phyloP scores from a whole-genome alignment of 2,888 invertebrate genomes.

The Gonocerus acuteangulatus region DNA sequence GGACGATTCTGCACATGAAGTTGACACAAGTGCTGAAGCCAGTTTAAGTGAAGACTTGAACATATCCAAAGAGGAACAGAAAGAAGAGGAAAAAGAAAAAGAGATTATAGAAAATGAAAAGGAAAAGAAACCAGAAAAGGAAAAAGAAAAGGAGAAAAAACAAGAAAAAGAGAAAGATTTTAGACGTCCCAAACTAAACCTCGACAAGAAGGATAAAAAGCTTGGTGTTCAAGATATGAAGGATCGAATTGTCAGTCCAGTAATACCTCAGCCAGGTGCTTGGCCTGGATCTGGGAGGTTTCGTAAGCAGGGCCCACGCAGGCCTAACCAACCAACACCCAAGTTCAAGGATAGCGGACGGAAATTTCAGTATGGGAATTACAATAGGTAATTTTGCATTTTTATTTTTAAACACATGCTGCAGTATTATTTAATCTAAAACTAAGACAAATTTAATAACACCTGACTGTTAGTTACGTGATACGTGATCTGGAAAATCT shows the following conservation, averaged over 20 bases:
- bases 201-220: constrained; percentile 15
- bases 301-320: constrained; percentile 30
- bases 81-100: not conserved
- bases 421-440: too few species aligned
- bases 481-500: too few species aligned
- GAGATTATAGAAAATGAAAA: constrained; percentile 36
- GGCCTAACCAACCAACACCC: constrained; percentile 47
- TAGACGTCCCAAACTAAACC: constrained; percentile 2
- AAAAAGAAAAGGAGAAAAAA: not conserved
- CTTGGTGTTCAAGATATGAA: constrained; percentile 52
- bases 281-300: constrained; percentile 36
- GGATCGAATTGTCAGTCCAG: constrained; percentile 87
- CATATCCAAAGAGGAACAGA: constrained; percentile 13
- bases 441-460: too few species aligned
- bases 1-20: constrained; percentile 2
- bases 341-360: constrained; percentile 67
- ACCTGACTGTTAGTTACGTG: too few species aligned
- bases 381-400: constrained; percentile 60
- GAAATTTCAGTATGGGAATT: constrained; percentile 90
- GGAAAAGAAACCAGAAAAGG: constrained; percentile 34
- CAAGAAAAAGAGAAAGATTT: constrained; percentile 28
- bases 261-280: constrained; percentile 76
- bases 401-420: not conserved
- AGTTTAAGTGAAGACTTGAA: constrained; percentile 15
- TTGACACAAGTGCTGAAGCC: constrained; percentile 16